phyloP scores from a whole-genome alignment of 37 sponge, comb jelly and placozoan genomes.

The Diacarnus erythraeanus region DNA sequence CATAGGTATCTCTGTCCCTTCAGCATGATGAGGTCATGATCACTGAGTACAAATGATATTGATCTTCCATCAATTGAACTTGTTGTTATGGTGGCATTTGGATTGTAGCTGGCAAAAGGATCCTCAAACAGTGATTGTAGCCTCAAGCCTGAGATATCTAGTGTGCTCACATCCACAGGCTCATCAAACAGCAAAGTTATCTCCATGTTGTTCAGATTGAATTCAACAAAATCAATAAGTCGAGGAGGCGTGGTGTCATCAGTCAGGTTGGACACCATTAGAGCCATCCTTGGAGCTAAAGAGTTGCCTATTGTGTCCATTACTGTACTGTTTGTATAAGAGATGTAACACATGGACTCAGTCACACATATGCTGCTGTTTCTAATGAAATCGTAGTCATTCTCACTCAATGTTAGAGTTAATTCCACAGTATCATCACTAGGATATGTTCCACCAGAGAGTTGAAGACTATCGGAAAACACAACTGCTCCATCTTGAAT shows the following conservation, averaged over 20 bases:
- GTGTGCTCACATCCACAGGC: slow-evolving; percentile 58
- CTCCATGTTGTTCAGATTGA: slow-evolving; percentile 64
- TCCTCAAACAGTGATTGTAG: slow-evolving; percentile 78
- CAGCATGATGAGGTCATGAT: slow-evolving; percentile 55
- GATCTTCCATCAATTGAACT: slow-evolving; percentile 13
- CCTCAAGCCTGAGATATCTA: slow-evolving; percentile 62
- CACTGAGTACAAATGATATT: slow-evolving; percentile 51
- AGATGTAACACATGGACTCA: slow-evolving; percentile 49
- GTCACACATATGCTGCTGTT: slow-evolving; percentile 32
- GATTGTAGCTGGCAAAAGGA: slow-evolving; percentile 52
- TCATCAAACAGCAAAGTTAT: slow-evolving; percentile 73
- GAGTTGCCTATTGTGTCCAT: slow-evolving; percentile 46
- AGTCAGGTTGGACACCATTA: slow-evolving; percentile 50
- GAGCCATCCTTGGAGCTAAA: slow-evolving; percentile 15
- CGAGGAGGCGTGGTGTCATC: slow-evolving; percentile 62
- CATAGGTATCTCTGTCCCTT: slow-evolving; percentile 64
- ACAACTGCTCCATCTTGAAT: slow-evolving; percentile 35
- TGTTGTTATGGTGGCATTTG: slow-evolving; percentile 24
- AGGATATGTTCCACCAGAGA: slow-evolving; percentile 37
- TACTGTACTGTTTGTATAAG: slow-evolving; percentile 39
- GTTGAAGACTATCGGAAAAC: neutral
- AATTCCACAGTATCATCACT: slow-evolving; percentile 33
- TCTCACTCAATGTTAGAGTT: slow-evolving; percentile 19
- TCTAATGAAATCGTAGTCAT: slow-evolving; percentile 65
- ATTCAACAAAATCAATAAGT: slow-evolving; percentile 69